Evolutionary conservation across 2,113 vertebrate species (phyloP).

Genomic region (Tupaia chinensis): DNA sequence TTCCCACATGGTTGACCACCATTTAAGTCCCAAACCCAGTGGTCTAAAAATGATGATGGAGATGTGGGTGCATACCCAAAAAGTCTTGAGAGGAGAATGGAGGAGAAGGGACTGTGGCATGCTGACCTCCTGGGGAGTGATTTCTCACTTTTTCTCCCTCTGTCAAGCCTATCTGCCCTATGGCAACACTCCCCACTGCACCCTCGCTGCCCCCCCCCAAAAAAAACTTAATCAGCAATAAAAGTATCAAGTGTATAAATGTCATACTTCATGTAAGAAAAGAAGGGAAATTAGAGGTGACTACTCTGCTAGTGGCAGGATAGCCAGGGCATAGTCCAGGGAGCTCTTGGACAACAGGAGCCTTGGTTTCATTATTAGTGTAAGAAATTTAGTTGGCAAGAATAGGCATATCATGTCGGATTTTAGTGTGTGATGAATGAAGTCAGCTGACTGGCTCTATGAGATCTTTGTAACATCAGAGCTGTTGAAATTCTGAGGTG

Average conservation of each 20-base stretch:
- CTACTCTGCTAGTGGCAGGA: rapidly evolving
- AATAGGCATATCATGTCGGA: not conserved
- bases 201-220: too few species aligned
- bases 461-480: not conserved
- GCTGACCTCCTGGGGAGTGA: too few species aligned
- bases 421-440: not conserved
- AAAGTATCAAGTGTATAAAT: not conserved
- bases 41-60: too few species aligned
- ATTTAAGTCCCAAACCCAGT: too few species aligned
- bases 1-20: too few species aligned
- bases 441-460: not conserved
- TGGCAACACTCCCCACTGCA: too few species aligned
- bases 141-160: too few species aligned
- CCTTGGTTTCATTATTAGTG: not conserved
- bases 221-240: not conserved
- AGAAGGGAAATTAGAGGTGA: not conserved
- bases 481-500: not conserved
- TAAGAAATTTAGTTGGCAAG: not conserved
- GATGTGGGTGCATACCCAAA: too few species aligned
- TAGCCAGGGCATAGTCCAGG: not conserved
- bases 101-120: too few species aligned
- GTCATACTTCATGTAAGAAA: not conserved
- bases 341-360: not conserved
- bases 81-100: too few species aligned
- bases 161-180: too few species aligned